Base-by-base conservation (phyloP, 2,888 invertebrate species). In the Melinaea menophilus region DNA sequence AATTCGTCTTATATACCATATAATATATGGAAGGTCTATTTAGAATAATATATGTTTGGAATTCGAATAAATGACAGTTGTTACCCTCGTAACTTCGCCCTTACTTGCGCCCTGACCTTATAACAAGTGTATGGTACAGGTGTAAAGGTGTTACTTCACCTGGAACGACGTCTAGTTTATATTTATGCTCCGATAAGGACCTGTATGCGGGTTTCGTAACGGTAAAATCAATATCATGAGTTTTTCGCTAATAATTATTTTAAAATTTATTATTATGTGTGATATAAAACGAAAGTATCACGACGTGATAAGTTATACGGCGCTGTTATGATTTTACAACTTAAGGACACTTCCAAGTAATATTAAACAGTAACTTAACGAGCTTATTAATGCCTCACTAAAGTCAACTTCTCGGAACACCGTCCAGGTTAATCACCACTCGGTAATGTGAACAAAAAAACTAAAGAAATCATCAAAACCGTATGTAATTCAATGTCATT, bases 81-180 rank as follows among this genome's bases (percentile, higher is more conserved):
- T 13, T 64, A 62, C 55, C 58, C 48, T 48, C 54, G 13, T 61
- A 55, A 58, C 64, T 55, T 65, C 63, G 64, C 67, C 63, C 58
- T 59, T 69, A 62, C 58, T 62, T 60, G 58, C 73, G 69, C 66
- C 46, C 64, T 75, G 80, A 81, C 84, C 85, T 85, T 85, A 69
- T 54, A 64, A 59, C 63, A 68, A 66, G 57, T 69, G 69, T 83
- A 71, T 41, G 11, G 41, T 41, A 41, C 41, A 41, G 41, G 41
- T 71, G 67, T 72, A 85, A 88, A 88, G 88, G 88, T 88, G 88
- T 71, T 67, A 69, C 66, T 70, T 75, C 87, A 88, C 88, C 87
- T 88, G 88, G 86, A 82, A 82, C 78, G 78, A 63, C 59, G 58
- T 59, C 56, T 37, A 63, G 41, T 56, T 58, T 63, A 55, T 62